Percentiles rank a stretch among this genome's conserved stretches.
phyloP scores from a whole-genome alignment of 2,113 vertebrate species.

The Tachysurus vachellii region DNA sequence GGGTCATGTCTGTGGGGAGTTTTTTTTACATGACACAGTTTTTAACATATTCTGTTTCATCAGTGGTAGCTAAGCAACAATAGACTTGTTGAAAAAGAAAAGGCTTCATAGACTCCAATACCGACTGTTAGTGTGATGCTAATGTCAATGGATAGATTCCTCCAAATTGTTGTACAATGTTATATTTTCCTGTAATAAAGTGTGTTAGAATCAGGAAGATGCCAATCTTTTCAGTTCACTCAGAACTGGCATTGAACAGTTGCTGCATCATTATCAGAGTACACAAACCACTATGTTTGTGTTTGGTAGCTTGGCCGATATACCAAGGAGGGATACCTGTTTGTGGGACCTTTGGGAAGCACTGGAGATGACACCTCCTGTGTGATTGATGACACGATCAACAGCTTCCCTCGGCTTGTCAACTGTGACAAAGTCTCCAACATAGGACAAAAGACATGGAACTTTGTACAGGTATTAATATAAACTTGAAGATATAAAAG shows the following conservation, averaged over 20 bases:
- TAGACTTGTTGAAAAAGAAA: background rate
- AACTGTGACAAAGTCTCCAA: conserved; percentile 90
- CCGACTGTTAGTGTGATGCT: background rate
- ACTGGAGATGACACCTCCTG: conserved; percentile 90
- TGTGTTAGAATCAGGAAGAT: background rate
- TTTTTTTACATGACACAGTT: conserved; percentile 34
- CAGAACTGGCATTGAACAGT: background rate
- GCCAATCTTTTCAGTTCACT: background rate
- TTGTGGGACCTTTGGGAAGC: conserved; percentile 89
- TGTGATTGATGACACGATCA: conserved; percentile 85
- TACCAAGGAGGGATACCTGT: conserved; percentile 89
- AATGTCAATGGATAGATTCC: background rate
- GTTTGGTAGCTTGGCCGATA: conserved; percentile 84
- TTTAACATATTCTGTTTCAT: conserved; percentile 17
- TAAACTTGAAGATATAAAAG: background rate
- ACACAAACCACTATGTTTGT: conserved; percentile 4
- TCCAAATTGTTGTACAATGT: background rate
- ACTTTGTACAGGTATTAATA: conserved; percentile 87
- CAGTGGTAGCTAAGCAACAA: conserved; percentile 15
- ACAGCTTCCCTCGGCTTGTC: conserved; percentile 86
- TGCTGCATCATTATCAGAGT: no score
- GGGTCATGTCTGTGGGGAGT: conserved; percentile 21
- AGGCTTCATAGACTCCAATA: background rate
- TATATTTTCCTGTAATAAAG: background rate
- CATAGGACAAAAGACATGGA: conserved; percentile 87